These are phyloP conservation scores for Halcyon badia DNA, from an alignment of 2,797 vertebrate genomes.

Conservation along the genomic window DNA sequence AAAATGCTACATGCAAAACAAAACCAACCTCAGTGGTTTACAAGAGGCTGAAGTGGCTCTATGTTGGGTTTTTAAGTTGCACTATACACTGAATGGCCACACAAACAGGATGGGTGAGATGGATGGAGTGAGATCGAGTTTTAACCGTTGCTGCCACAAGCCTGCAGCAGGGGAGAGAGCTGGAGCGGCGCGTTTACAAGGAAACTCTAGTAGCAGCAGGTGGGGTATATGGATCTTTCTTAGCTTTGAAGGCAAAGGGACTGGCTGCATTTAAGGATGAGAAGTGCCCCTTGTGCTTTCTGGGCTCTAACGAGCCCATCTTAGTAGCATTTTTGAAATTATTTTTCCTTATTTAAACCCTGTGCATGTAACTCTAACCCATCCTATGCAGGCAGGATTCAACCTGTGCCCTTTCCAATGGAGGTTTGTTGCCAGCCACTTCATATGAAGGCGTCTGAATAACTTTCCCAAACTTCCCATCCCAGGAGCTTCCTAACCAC, in stretches of 20 bases:
- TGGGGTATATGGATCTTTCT: not conserved
- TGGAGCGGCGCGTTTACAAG: not conserved
- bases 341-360: not conserved
- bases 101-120: not conserved
- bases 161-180: not conserved
- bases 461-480: not conserved
- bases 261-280: not conserved
- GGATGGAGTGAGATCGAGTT: not conserved
- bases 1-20: not conserved
- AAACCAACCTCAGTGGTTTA: not conserved
- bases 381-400: not conserved
- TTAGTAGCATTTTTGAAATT: not conserved
- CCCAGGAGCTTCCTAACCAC: not conserved
- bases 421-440: not conserved
- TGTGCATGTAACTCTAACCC: not conserved
- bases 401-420: not conserved
- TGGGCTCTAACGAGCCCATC: not conserved
- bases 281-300: not conserved
- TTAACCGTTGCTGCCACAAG: not conserved
- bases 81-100: not conserved
- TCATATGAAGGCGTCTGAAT: not conserved
- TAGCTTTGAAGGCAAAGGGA: not conserved
- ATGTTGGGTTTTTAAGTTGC: slow-evolving; percentile 45
- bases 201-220: not conserved
- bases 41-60: not conserved